phyloP scores from a whole-genome alignment of 1,140 invertebrate species.

The Drosophila parvula region DNA sequence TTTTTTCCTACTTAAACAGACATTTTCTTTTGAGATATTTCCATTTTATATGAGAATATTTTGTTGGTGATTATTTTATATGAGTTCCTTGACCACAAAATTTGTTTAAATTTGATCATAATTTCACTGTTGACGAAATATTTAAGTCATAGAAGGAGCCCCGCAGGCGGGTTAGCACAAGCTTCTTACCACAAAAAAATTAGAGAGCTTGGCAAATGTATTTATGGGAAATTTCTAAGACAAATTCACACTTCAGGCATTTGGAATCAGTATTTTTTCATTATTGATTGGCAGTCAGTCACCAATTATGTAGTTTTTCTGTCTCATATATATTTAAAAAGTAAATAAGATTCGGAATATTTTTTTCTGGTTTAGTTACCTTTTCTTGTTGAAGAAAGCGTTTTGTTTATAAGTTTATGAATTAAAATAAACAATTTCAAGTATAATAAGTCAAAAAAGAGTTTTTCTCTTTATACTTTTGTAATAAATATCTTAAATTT shows the following conservation, averaged over 20 bases:
- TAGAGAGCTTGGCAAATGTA: not conserved
- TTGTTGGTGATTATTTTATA: not conserved
- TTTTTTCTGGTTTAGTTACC: no score
- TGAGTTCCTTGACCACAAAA: not conserved
- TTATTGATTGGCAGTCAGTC: not conserved
- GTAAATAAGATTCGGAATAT: not conserved
- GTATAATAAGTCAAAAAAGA: no score
- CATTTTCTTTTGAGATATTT: not conserved
- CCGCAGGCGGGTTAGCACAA: not conserved
- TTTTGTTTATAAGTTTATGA: no score
- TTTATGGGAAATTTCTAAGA: not conserved
- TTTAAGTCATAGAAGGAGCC: not conserved
- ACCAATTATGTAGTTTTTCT: not conserved
- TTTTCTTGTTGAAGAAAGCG: not conserved
- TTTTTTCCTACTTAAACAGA: not conserved
- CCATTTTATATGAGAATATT: not conserved
- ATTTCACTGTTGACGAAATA: no score
- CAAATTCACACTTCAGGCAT: not conserved
- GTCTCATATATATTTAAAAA: not conserved
- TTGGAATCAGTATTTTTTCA: not conserved
- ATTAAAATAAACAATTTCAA: no score
- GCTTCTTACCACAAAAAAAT: not conserved
- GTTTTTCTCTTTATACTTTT: no score
- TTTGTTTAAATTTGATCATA: not conserved
- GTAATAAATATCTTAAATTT: not conserved